Base-by-base conservation (phyloP, 2,888 invertebrate species). In the Metellina segmentata region DNA sequence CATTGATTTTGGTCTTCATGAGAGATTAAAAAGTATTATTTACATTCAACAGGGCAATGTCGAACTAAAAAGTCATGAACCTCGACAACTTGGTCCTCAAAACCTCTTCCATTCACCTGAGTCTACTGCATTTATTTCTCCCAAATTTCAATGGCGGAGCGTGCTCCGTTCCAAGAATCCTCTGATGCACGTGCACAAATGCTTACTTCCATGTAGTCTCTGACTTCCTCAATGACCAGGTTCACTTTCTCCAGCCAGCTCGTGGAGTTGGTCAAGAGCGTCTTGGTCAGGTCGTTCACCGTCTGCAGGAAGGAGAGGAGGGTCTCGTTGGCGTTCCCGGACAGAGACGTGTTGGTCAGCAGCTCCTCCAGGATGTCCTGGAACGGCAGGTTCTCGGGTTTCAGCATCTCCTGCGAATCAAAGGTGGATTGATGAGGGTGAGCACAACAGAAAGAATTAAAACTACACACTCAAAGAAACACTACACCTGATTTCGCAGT, bases 161-260 rank as follows among this genome's bases (percentile, higher is more conserved):
- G 4, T 34, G 34, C 34, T 2, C 4, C 1, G 4, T 34, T 34
- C 34, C 34, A 1, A 34, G 34, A 34, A 34, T 34, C 34, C 34
- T 34, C 34, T 4, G 4, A 34, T 34, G 34, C 34, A 34, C 4
- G 34, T 4, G 34, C 34, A 34, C 4, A 1, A 34, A 34, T 9
- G 16, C 61, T 9, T 16, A 94, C 94, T 86, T 94, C 88, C 48
- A 94, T 72, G 81, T 93, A 94, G 53, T 93, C 93, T 53, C 92
- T 90, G 53, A 94, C 72, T 75, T 91, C 89, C 19, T 79, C 74
- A 71, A 94, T 82, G 9, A 93, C 74, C 16, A 19, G 70, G 85
- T 94, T 93, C 6, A 93, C 90, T 87, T 93, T 91, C 16, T 93
- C 91, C 20, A 94, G 72, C 78, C 91, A 92, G n/a, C 77, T 79